Conservation (phyloP, 64 coral and sea anemone genomes). For the Porites australiensis region DNA sequence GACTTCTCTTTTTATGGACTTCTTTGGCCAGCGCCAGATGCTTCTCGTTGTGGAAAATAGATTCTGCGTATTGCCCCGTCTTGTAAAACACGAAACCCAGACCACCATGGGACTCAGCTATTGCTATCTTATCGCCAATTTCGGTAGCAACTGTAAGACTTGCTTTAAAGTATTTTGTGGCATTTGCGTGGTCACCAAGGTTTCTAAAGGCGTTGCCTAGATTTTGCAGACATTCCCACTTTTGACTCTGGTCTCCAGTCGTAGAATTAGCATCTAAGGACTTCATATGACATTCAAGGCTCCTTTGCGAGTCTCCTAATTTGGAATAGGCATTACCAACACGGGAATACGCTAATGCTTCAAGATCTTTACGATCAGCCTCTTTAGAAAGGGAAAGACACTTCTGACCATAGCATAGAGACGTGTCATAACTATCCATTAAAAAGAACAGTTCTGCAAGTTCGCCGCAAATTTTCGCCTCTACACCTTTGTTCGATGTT, state of each 20-base stretch:
- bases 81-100: slow-evolving; percentile 3
- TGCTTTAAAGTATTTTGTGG: background rate
- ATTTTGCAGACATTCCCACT: slow-evolving; percentile 17
- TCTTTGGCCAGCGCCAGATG: background rate
- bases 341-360: slow-evolving; percentile 30
- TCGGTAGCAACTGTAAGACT: background rate
- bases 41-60: slow-evolving; percentile 15
- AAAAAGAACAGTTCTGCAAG: slow-evolving; percentile 15
- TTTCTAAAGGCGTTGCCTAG: background rate
- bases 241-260: slow-evolving; percentile 27
- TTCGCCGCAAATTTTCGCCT: slow-evolving; percentile 32
- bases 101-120: background rate
- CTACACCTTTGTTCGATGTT: slow-evolving; percentile 2
- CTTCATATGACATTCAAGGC: slow-evolving; percentile 21
- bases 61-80: background rate
- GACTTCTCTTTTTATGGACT: background rate
- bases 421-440: slow-evolving; percentile 1
- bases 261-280: slow-evolving; percentile 28
- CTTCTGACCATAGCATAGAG: slow-evolving; percentile 21
- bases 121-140: background rate
- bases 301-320: slow-evolving; percentile 11
- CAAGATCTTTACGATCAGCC: slow-evolving; percentile 7
- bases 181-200: background rate
- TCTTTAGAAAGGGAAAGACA: slow-evolving; percentile 34
- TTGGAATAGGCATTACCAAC: slow-evolving; percentile 47